Percentiles rank a stretch among this genome's conserved stretches.
phyloP scores from a whole-genome alignment of 2,113 vertebrate species.

The Stigmatopora nigra region DNA sequence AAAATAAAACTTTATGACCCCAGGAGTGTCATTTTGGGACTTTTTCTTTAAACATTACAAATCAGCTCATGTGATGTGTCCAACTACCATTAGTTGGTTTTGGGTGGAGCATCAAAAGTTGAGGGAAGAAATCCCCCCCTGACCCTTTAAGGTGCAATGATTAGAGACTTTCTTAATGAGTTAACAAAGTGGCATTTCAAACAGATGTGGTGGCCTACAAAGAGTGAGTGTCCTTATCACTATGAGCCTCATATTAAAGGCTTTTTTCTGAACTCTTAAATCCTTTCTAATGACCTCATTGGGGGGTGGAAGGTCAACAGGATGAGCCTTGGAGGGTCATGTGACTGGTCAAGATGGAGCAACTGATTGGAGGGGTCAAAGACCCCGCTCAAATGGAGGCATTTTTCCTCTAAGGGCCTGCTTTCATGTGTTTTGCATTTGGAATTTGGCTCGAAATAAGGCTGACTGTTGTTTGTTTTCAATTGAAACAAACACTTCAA shows the following conservation, averaged over 20 bases:
- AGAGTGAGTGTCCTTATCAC: constrained; percentile 39
- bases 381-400: constrained; percentile 21
- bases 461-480: background rate
- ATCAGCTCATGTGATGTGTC: background rate
- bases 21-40: background rate
- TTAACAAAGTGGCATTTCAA: constrained; percentile 48
- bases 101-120: constrained; percentile 12
- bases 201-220: constrained; percentile 17
- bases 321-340: constrained; percentile 45
- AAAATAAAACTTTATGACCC: background rate
- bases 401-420: constrained; percentile 2
- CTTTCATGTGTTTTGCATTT: background rate
- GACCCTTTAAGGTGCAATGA: constrained; percentile 14
- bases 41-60: background rate
- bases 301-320: constrained; percentile 46
- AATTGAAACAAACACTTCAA: background rate
- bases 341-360: constrained; percentile 33
- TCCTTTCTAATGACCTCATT: constrained; percentile 38
- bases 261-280: constrained; percentile 33
- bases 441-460: background rate
- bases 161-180: constrained; percentile 42
- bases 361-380: constrained; percentile 32
- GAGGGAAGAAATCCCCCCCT: constrained; percentile 22
- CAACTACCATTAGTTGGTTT: constrained; percentile 14
- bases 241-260: constrained; percentile 33